These are phyloP conservation scores for Fulica atra DNA, from an alignment of 2,113 vertebrate species.

Conservation along the genomic window DNA sequence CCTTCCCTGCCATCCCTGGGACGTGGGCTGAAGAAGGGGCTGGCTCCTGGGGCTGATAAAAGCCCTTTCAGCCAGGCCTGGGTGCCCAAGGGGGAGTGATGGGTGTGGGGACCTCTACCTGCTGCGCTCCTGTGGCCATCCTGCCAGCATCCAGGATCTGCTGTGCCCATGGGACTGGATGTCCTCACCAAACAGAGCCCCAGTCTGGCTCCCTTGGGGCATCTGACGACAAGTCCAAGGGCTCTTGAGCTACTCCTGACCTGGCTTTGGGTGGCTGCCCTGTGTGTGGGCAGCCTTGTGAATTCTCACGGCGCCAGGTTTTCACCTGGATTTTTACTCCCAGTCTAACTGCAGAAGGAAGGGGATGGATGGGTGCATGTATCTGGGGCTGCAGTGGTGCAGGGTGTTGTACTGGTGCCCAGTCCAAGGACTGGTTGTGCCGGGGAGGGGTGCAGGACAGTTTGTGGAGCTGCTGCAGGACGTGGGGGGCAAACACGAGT, in stretches of 20 bases:
- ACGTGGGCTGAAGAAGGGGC: neutral
- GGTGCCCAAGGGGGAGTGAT: fast-evolving
- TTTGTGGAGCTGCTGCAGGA: neutral
- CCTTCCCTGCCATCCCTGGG: fast-evolving
- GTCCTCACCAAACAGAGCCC: neutral
- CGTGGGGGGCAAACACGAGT: fast-evolving
- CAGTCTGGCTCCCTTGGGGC: neutral
- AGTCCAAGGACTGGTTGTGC: neutral
- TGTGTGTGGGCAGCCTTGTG: neutral
- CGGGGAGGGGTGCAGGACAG: neutral
- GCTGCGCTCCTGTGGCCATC: fast-evolving
- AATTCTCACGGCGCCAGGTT: neutral
- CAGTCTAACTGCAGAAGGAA: neutral
- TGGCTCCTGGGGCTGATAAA: neutral
- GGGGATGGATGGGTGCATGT: fast-evolving
- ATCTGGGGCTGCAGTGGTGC: neutral
- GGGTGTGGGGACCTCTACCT: neutral
- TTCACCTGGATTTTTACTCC: neutral
- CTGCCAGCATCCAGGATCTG: neutral
- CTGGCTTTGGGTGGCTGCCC: neutral
- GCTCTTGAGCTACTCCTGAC: neutral
- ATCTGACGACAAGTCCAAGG: neutral
- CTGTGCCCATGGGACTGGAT: neutral
- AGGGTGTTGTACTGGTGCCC: fast-evolving
- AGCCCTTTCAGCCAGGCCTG: neutral